These are phyloP conservation scores for Dromococcyx pavoninus DNA, from an alignment of 2,797 vertebrate genomes.

Conservation along the genomic window DNA sequence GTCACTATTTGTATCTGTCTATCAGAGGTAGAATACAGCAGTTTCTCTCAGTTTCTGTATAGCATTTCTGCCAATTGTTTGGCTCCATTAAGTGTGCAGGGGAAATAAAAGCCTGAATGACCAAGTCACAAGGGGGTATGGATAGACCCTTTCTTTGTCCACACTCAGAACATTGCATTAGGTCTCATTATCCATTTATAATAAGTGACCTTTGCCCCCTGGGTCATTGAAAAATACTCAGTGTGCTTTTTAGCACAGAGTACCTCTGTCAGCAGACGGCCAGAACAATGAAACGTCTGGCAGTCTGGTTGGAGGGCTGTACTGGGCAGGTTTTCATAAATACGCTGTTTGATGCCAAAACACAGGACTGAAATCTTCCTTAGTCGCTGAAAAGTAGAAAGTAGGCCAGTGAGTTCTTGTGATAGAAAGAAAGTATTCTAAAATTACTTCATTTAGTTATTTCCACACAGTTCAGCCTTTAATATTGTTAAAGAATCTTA, in stretches of 20 bases:
- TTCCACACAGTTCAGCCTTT: background rate
- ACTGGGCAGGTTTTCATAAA: slow-evolving; percentile 67
- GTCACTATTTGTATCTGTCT: slow-evolving; percentile 83
- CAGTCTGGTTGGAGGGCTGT: slow-evolving; percentile 53
- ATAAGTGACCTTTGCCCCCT: slow-evolving; percentile 84
- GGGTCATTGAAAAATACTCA: slow-evolving; percentile 86
- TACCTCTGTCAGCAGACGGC: slow-evolving; percentile 77
- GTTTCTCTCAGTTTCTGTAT: slow-evolving; percentile 83
- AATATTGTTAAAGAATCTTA: background rate
- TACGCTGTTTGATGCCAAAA: slow-evolving; percentile 59
- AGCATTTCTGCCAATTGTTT: slow-evolving; percentile 85
- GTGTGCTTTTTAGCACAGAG: slow-evolving; percentile 84
- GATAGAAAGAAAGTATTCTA: background rate
- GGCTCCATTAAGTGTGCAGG: slow-evolving; percentile 84
- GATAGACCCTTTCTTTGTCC: slow-evolving; percentile 83
- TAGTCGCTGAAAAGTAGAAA: slow-evolving; percentile 20
- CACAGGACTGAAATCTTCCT: slow-evolving; percentile 41
- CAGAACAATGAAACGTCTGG: slow-evolving; percentile 76
- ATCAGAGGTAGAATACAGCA: slow-evolving; percentile 81
- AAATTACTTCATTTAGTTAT: background rate
- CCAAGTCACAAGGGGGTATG: slow-evolving; percentile 82
- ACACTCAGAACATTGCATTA: slow-evolving; percentile 85
- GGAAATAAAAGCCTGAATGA: slow-evolving; percentile 80
- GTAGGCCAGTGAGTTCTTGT: background rate
- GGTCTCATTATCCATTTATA: slow-evolving; percentile 90